Conservation (phyloP, 2,888 invertebrate genomes). For the Tenodera sinensis region DNA sequence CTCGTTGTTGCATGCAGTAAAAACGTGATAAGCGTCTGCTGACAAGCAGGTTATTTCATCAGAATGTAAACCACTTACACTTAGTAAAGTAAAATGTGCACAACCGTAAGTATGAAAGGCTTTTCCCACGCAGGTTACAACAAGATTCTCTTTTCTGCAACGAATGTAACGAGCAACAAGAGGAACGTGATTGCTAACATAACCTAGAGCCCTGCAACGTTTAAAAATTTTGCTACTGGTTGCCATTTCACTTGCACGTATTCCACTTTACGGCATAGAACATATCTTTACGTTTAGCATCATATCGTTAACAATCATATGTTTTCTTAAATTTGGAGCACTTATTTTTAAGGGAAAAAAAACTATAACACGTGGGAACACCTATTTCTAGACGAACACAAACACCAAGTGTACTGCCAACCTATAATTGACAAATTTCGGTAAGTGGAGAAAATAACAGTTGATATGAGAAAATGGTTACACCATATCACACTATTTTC, state of each 20-base stretch:
- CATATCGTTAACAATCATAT: too few relatives aligned
- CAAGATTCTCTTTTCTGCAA: constrained; percentile 78
- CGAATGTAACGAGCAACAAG: constrained; percentile 79
- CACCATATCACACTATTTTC: too few relatives aligned
- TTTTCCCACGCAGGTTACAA: constrained; percentile 87
- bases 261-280: too few relatives aligned
- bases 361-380: too few relatives aligned
- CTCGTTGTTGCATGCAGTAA: constrained; percentile 70
- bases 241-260: background rate
- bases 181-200: constrained; percentile 89
- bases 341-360: too few relatives aligned
- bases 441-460: too few relatives aligned
- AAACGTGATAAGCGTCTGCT: constrained; percentile 72
- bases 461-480: too few relatives aligned
- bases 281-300: too few relatives aligned
- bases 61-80: constrained; percentile 77
- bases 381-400: too few relatives aligned
- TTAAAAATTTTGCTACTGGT: constrained; percentile 11
- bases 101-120: constrained; percentile 91
- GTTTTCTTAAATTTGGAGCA: too few relatives aligned
- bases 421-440: too few relatives aligned
- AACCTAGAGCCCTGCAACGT: constrained; percentile 64
- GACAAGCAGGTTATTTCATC: constrained; percentile 76
- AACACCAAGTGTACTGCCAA: too few relatives aligned
- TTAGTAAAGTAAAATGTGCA: constrained; percentile 72